phyloP scores from a whole-genome alignment of 2,888 invertebrate species.

The Rotaria magnacalcarata region DNA sequence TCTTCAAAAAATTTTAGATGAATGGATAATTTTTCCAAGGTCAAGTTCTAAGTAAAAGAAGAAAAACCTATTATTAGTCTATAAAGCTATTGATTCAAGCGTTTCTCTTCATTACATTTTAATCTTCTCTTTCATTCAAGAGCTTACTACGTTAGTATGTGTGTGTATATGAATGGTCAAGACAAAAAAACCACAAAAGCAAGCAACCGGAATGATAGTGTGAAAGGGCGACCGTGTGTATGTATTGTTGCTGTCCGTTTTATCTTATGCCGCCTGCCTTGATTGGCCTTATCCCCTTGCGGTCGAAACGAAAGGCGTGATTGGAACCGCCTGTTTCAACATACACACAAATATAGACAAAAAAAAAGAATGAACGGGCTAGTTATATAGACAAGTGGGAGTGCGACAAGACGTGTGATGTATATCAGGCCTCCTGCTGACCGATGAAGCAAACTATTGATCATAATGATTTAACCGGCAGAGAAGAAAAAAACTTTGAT shows the following conservation, averaged over 20 bases:
- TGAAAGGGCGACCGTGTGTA: constrained; percentile 20
- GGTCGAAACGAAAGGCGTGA: constrained; percentile 5
- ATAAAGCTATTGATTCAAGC: background rate
- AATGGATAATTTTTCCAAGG: background rate
- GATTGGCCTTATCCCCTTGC: constrained; percentile 4
- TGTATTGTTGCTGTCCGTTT: background rate
- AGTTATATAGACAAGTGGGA: constrained; percentile 11
- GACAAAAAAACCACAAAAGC: background rate
- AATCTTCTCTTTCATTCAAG: constrained; percentile 19
- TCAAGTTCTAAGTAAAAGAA: background rate
- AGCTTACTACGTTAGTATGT: background rate
- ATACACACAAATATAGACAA: background rate
- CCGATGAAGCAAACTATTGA: constrained; percentile 2
- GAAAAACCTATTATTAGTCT: background rate
- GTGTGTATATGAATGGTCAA: background rate
- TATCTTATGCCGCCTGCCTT: constrained; percentile 15
- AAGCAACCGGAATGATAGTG: background rate
- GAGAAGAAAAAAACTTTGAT: background rate
- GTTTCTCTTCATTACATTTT: constrained; percentile 17
- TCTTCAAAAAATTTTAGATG: background rate
- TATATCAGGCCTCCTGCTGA: constrained; percentile 20
- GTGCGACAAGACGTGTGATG: background rate
- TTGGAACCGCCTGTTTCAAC: constrained; percentile 22
- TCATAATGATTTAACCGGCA: constrained; percentile 25
- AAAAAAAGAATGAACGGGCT: constrained; percentile 9